Base-by-base conservation (phyloP, 2,888 invertebrate genomes). In the Pachydiplax longipennis region DNA sequence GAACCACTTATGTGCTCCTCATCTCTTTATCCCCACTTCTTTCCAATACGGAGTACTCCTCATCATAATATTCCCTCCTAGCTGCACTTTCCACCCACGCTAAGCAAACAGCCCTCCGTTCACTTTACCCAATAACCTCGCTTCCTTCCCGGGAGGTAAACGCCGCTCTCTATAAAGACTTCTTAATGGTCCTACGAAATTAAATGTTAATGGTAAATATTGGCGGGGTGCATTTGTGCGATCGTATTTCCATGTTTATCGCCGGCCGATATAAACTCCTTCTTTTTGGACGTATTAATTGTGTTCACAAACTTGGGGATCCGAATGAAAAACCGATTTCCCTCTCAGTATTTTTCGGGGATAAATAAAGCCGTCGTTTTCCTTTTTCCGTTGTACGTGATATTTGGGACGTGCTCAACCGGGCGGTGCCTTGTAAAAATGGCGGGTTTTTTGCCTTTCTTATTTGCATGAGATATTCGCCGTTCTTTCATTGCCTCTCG, bases 131-230 rank as follows among this genome's bases (percentile, higher is more conserved):
- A 87, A 37, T 37, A 87, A 35, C 37, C 87, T 31, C 35, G 37
- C 87, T 87, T 83, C 83, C 83, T 83, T 83, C 83, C 83, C 35
- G 22, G 61, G 87, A 58, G 61, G 87, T 37, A 87, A 87, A 61
- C 58, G 87, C 61, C 61, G 87, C 87, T 61, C 37, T 61, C 87
- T 61, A 87, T 58, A 87, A 61, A 61, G 61, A 61, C 61, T 87
- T 87, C 87, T 87, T 87, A 87, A 87, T 87, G 87, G 87, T 87
- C 15, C 87, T 6, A 61, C n/a, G 87, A 61, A 87, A 87, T 87
- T 87, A 87, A 65, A 87, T 87, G 87, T 87, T 87, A 87, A 87
- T 61, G 87, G 87, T 61, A 87, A 87, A 87, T 87, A 87, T 87
- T 87, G 61, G 87, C 87, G 61, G 61, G 61, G 61, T 58, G 87